A percentile compares a stretch with the other conserved stretches of the same genome.
phyloP scores from a whole-genome alignment of 2,113 vertebrate species.

The Corythoichthys haematopterus region DNA sequence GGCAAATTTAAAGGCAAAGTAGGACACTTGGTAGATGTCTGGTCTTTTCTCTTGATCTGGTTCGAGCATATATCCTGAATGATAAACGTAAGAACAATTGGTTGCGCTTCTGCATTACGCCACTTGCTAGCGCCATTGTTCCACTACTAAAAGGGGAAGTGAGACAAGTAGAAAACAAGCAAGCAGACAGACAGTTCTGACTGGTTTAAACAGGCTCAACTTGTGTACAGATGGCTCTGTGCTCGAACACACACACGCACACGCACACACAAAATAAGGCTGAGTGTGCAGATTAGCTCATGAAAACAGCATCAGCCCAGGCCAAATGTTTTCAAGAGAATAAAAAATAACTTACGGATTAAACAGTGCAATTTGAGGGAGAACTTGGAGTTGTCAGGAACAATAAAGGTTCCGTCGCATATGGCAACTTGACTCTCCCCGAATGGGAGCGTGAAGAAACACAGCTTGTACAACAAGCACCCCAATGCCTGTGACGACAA shows the following conservation, averaged over 20 bases:
- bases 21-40: conserved; percentile 95
- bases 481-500: conserved; percentile 82
- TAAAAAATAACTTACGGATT: conserved; percentile 81
- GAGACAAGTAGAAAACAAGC: conserved; percentile 10
- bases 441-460: conserved; percentile 97
- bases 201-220: conserved; percentile 39
- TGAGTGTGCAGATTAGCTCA: not conserved
- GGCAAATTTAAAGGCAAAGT: conserved; percentile 92
- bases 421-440: conserved; percentile 99
- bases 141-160: conserved; percentile 26
- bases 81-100: not conserved
- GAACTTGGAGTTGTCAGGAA: conserved; percentile 92
- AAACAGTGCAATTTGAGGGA: conserved; percentile 86
- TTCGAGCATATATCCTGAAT: conserved; percentile 93
- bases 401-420: conserved; percentile 91
- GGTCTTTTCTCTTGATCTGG: conserved; percentile 90
- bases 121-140: conserved; percentile 53
- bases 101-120: conserved; percentile 6
- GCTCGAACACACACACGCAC: not conserved
- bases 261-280: not conserved
- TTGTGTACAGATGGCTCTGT: conserved; percentile 7
- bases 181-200: conserved; percentile 12
- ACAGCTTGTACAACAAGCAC: conserved; percentile 98
- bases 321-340: not conserved
- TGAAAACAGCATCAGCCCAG: not conserved